phyloP scores from a whole-genome alignment of 2,797 vertebrate species.

The Phataginus tetradactyla region DNA sequence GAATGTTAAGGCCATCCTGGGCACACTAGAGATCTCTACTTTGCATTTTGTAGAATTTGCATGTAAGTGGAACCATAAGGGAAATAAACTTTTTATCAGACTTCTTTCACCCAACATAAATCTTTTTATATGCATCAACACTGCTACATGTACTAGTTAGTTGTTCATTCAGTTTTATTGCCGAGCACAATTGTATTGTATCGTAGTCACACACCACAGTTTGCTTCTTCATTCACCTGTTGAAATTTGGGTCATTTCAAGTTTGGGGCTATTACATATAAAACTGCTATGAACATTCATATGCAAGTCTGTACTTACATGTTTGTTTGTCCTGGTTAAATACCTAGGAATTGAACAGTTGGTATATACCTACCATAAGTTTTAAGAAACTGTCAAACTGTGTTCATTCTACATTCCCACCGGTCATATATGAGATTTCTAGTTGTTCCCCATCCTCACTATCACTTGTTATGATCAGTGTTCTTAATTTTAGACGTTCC shows the following conservation, averaged over 20 bases:
- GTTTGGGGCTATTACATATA: background rate
- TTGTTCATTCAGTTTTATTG: background rate
- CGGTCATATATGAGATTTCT: background rate
- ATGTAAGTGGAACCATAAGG: background rate
- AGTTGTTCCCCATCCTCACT: background rate
- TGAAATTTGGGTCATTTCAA: background rate
- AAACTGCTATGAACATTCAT: background rate
- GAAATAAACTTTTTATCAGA: background rate
- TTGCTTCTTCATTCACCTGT: background rate
- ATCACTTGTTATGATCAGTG: background rate
- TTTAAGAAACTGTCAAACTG: background rate
- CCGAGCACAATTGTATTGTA: background rate
- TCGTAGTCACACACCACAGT: background rate
- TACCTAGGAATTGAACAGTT: background rate
- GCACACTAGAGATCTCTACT: background rate
- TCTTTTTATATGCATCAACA: background rate
- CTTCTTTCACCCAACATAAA: background rate
- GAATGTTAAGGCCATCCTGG: background rate
- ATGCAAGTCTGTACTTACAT: background rate
- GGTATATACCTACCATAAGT: background rate
- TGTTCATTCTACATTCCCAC: background rate
- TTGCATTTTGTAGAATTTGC: conserved; percentile 24
- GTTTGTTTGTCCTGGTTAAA: background rate
- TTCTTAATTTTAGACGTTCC: background rate
- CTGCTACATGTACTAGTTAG: background rate